Evolutionary conservation across 1,140 invertebrate genomes (phyloP).

Genomic region (Zaprionus capensis): DNA sequence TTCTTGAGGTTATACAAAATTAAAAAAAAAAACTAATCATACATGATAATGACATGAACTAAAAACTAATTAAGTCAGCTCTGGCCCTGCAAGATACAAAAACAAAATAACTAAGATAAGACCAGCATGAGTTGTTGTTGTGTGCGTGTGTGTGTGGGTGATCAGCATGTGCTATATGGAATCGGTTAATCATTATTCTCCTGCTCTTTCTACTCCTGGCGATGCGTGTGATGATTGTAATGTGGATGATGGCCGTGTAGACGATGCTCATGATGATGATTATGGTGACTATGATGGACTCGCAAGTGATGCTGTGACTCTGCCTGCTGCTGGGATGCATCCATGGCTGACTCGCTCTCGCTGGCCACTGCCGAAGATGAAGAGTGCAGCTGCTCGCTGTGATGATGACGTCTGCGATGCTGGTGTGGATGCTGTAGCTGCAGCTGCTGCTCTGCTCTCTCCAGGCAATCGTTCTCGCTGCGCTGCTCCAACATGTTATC

Average conservation of each 20-base stretch:
- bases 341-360: conserved; percentile 13
- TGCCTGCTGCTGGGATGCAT: conserved; percentile 32
- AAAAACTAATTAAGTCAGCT: conserved; percentile 77
- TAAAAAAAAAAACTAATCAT: conserved; percentile 39
- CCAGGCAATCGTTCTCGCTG: conserved; percentile 47
- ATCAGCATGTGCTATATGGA: conserved; percentile 28
- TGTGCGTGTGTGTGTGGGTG: conserved; percentile 29
- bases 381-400: conserved; percentile 38
- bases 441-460: conserved; percentile 2
- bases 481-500: conserved; percentile 68
- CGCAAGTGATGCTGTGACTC: conserved; percentile 47
- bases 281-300: conserved; percentile 41
- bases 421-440: conserved; percentile 21
- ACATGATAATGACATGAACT: conserved; percentile 50
- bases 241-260: conserved; percentile 59
- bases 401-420: conserved; percentile 61
- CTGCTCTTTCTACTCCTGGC: conserved; percentile 53
- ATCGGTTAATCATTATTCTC: conserved; percentile 2
- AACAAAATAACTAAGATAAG: conserved; percentile 53
- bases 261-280: conserved; percentile 42
- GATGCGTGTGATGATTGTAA: conserved; percentile 54
- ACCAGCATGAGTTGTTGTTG: conserved; percentile 36
- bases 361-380: not conserved
- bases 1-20: conserved; percentile 23
- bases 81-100: conserved; percentile 66